Conservation (phyloP, 2,888 invertebrate species). For the Sceliomorpha sp. region DNA sequence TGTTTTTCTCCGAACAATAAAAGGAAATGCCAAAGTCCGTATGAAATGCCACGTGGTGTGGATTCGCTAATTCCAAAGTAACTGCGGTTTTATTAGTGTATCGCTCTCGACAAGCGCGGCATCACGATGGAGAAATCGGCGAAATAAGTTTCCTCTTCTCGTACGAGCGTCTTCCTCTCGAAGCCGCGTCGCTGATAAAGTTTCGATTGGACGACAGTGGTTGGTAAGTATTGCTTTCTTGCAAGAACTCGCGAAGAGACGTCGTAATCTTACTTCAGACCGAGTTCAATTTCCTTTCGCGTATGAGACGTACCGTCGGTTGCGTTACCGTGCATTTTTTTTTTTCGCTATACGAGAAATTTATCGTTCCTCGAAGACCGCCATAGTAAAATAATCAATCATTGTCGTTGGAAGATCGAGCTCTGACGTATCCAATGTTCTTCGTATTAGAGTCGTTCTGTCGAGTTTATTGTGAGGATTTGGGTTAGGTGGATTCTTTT, state of each 20-base stretch:
- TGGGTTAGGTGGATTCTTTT: too few species aligned
- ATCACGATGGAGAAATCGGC: slow-evolving; percentile 18
- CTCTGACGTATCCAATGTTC: too few species aligned
- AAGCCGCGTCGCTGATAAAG: slow-evolving; percentile 28
- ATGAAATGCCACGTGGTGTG: slow-evolving; percentile 16
- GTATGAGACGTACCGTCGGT: slow-evolving; percentile 25
- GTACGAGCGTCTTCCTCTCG: slow-evolving; percentile 21
- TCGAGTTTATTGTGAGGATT: too few species aligned
- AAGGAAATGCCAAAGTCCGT: slow-evolving; percentile 17
- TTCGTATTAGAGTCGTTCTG: too few species aligned
- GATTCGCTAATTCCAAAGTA: slow-evolving; percentile 10
- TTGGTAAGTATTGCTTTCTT: slow-evolving; percentile 25
- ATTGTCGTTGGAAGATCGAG: slow-evolving; percentile 4
- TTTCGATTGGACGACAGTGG: slow-evolving; percentile 42
- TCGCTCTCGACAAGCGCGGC: slow-evolving; percentile 1
- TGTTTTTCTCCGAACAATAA: not conserved
- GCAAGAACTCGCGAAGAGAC: slow-evolving; percentile 26
- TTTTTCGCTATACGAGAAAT: slow-evolving; percentile 24
- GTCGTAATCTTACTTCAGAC: slow-evolving; percentile 34
- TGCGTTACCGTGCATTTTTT: slow-evolving; percentile 17
- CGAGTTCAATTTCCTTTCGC: slow-evolving; percentile 44
- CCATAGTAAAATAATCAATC: slow-evolving; percentile 45
- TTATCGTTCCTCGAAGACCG: slow-evolving; percentile 30
- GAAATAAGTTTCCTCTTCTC: slow-evolving; percentile 27
- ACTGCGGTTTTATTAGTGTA: slow-evolving; percentile 19